phyloP scores from a whole-genome alignment of 2,113 vertebrate species.

The Eira barbara region DNA sequence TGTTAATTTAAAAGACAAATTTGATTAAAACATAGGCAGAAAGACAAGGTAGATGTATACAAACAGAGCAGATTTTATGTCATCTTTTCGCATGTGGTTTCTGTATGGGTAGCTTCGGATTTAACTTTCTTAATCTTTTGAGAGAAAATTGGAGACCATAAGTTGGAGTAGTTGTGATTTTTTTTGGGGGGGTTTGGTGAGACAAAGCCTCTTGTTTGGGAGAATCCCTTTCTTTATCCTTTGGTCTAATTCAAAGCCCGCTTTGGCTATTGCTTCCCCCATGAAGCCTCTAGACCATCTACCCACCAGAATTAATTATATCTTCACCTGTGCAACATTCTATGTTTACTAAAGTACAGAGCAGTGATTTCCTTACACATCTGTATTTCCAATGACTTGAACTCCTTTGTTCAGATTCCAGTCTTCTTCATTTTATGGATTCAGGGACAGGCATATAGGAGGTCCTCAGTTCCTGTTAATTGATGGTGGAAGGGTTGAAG shows the following conservation, averaged over 20 bases:
- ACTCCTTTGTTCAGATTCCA: neutral
- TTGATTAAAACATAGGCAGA: slow-evolving; percentile 4
- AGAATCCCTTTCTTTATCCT: neutral
- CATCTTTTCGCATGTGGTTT: neutral
- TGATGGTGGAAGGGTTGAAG: neutral
- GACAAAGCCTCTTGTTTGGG: neutral
- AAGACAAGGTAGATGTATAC: neutral
- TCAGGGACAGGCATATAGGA: neutral
- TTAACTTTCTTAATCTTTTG: slow-evolving; percentile 13
- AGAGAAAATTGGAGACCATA: neutral
- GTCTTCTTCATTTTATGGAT: neutral
- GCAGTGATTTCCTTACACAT: neutral
- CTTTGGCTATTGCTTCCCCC: neutral
- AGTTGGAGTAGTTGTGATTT: neutral
- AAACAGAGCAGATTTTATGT: neutral
- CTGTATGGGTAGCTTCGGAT: neutral
- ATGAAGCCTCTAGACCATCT: neutral
- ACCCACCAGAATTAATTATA: neutral
- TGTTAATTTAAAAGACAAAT: slow-evolving; percentile 32
- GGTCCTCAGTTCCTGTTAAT: neutral
- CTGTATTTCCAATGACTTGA: neutral
- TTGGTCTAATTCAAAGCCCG: neutral
- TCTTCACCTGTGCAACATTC: neutral
- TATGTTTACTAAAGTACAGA: neutral
- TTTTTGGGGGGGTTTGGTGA: neutral